phyloP scores from a whole-genome alignment of 2,113 vertebrate genomes.

The Pseudorectes ferrugineus region DNA sequence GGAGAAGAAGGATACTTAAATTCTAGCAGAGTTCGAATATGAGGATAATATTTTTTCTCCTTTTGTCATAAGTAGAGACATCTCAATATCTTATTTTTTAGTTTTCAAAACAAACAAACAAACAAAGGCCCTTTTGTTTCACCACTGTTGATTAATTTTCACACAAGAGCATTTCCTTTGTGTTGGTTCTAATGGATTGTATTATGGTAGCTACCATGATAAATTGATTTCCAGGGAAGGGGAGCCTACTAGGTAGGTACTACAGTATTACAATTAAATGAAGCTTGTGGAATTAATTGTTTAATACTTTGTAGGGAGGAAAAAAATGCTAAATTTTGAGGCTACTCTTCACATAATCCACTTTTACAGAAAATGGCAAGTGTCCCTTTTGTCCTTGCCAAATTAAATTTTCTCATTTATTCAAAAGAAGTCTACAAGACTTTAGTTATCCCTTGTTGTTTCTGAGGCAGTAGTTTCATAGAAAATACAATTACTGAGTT shows the following conservation, averaged over 20 bases:
- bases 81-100: background rate
- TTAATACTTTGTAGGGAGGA: background rate
- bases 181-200: background rate
- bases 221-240: conserved; percentile 12
- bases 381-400: background rate
- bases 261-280: conserved; percentile 12
- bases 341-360: background rate
- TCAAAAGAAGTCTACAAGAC: background rate
- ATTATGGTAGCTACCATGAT: background rate
- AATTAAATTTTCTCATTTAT: background rate
- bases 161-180: background rate
- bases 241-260: background rate
- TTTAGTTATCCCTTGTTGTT: background rate
- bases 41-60: background rate
- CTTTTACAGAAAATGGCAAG: background rate
- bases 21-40: background rate
- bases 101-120: background rate
- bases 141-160: background rate
- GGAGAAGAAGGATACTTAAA: background rate
- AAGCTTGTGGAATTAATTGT: conserved; percentile 8
- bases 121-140: background rate
- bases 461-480: background rate
- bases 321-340: background rate
- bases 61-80: background rate
- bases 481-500: background rate